Evolutionary conservation across 2,797 vertebrate genomes (phyloP).

Genomic region (Masticophis lateralis): DNA sequence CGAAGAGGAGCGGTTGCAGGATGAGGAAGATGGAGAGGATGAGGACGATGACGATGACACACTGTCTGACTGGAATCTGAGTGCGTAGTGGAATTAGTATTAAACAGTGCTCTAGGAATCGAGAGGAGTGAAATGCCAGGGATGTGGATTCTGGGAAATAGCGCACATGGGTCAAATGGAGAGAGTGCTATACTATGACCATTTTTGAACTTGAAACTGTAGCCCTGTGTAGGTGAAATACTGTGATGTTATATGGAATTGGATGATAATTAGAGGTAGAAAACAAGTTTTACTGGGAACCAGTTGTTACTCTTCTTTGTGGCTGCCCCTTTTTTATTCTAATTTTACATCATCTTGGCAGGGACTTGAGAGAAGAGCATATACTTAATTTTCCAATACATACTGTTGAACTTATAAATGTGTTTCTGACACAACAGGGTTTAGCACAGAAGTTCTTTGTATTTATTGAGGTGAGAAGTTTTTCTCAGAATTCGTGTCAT

Average conservation of each 20-base stretch:
- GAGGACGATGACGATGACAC: conserved; percentile 90
- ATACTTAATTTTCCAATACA: background rate
- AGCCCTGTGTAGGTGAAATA: background rate
- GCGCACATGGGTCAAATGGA: background rate
- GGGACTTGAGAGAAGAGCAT: background rate
- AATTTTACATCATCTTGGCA: background rate
- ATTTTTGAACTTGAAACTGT: background rate
- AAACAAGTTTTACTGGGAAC: background rate
- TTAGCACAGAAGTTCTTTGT: background rate
- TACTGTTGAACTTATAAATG: background rate
- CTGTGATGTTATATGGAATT: background rate
- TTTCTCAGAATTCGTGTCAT: background rate
- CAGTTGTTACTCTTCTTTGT: background rate
- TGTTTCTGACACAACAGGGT: background rate
- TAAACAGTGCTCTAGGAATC: background rate
- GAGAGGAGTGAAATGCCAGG: background rate
- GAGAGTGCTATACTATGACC: background rate
- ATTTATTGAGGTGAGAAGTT: background rate
- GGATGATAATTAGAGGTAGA: background rate
- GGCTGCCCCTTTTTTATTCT: background rate
- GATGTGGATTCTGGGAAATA: background rate
- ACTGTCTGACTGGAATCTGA: conserved; percentile 90
- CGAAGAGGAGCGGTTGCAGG: conserved; percentile 82
- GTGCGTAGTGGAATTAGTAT: conserved; percentile 69
- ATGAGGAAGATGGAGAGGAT: conserved; percentile 84